Evolutionary conservation across 2,113 vertebrate genomes (phyloP).

Genomic region (Manacus vitellinus): DNA sequence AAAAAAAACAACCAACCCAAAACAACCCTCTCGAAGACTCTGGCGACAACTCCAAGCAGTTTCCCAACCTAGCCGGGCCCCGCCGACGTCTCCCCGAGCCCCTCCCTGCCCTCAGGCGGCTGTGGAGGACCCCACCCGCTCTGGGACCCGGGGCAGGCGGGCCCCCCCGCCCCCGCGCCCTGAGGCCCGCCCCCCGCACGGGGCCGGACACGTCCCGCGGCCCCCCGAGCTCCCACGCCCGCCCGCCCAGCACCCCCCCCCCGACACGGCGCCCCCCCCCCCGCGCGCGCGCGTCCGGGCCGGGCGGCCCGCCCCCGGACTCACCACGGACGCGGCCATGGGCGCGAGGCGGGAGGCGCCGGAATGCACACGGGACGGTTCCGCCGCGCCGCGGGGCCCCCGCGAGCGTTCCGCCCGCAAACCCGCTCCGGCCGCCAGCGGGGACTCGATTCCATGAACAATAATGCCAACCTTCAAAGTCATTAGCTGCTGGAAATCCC

Average conservation of each 20-base stretch:
- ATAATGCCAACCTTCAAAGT: neutral
- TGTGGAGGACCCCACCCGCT: accelerated
- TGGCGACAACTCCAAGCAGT: accelerated
- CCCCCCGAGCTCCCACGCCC: no score
- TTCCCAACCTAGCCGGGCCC: accelerated
- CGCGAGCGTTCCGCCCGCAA: neutral
- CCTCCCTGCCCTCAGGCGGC: neutral
- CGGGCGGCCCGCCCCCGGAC: no score
- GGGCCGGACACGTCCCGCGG: neutral
- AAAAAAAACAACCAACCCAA: neutral
- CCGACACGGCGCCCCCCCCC: neutral
- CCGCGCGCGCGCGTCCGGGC: no score
- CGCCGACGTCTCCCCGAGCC: neutral
- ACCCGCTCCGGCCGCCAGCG: neutral
- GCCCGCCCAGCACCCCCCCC: no score
- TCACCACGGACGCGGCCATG: conserved; percentile 37
- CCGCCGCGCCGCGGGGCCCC: neutral
- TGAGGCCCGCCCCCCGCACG: neutral
- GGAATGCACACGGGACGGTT: neutral
- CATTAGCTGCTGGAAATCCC: neutral
- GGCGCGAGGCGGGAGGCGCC: neutral
- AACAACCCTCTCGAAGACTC: no score
- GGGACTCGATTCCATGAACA: accelerated
- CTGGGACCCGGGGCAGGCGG: neutral
- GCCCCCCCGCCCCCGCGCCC: neutral